These are phyloP conservation scores for Bos indicus DNA, from an alignment of 2,113 vertebrate genomes.

Conservation along the genomic window DNA sequence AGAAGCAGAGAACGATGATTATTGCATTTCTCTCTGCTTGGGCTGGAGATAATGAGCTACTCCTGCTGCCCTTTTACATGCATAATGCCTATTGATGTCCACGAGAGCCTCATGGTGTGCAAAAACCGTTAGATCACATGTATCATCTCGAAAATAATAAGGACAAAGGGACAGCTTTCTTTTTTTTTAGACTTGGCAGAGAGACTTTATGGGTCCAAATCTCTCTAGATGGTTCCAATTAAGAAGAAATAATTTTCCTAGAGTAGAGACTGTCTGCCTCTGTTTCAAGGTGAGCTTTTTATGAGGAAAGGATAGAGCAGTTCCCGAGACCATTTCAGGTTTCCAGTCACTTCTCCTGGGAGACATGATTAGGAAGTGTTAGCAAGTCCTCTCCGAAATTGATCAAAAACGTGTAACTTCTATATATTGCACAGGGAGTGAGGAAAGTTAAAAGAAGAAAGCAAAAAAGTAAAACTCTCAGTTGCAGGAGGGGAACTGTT, in stretches of 20 bases:
- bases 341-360: constrained; percentile 60
- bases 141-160: constrained; percentile 72
- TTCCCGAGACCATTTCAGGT: constrained; percentile 9
- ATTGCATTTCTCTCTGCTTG: constrained; percentile 69
- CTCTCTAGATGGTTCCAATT: constrained; percentile 71
- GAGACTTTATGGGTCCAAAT: constrained; percentile 52
- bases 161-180: constrained; percentile 65
- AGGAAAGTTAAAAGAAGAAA: constrained; percentile 50
- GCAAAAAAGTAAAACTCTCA: constrained; percentile 16
- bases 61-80: constrained; percentile 69
- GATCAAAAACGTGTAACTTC: constrained; percentile 52
- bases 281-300: constrained; percentile 69
- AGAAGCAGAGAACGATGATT: constrained; percentile 67
- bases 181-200: constrained; percentile 57
- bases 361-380: constrained; percentile 56
- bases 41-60: constrained; percentile 69
- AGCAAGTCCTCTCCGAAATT: not conserved
- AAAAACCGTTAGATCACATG: constrained; percentile 53
- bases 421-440: constrained; percentile 32
- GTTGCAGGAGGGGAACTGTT: not conserved
- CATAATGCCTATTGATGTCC: constrained; percentile 69
- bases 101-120: not conserved
- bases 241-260: constrained; percentile 68
- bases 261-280: constrained; percentile 25
- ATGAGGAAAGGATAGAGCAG: constrained; percentile 42